A percentile compares a stretch with the other conserved stretches of the same genome.
Evolutionary conservation across 2,797 vertebrate species (phyloP).

Genomic region (Carcharodon carcharias): DNA sequence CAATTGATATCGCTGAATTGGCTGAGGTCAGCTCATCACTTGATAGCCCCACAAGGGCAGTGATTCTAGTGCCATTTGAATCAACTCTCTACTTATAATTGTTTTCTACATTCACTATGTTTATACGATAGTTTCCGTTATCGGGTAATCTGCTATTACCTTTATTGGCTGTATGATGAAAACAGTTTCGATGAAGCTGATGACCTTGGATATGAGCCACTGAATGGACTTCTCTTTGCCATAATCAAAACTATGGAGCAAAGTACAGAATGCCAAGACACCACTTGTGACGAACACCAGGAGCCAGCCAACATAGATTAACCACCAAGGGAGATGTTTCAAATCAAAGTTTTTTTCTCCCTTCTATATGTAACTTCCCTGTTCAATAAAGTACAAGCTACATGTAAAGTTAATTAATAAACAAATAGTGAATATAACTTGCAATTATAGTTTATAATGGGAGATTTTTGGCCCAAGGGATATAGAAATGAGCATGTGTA

Average conservation of each 20-base stretch:
- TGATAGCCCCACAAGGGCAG: too few species aligned
- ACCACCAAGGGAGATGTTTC: conserved; percentile 28
- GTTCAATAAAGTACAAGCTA: neutral
- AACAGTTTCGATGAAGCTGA: conserved; percentile 47
- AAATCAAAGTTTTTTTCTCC: neutral
- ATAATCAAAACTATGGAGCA: conserved; percentile 50
- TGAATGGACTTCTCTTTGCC: conserved; percentile 47
- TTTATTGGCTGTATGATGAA: conserved; percentile 51
- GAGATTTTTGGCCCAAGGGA: neutral
- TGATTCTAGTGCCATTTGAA: neutral
- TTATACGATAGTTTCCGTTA: neutral
- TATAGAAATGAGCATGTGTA: neutral
- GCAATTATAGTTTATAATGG: neutral
- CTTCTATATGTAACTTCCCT: neutral
- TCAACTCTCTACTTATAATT: neutral
- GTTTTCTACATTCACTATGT: neutral
- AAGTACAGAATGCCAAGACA: conserved; percentile 48
- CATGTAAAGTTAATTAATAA: neutral
- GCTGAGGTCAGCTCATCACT: neutral
- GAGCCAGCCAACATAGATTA: conserved; percentile 46
- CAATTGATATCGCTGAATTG: neutral
- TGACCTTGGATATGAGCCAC: conserved; percentile 48
- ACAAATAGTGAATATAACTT: neutral
- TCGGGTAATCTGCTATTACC: conserved; percentile 39
- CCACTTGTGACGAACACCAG: conserved; percentile 43